Evolutionary conservation across 2,888 invertebrate genomes (phyloP).

Genomic region (Ectemnius cavifrons): DNA sequence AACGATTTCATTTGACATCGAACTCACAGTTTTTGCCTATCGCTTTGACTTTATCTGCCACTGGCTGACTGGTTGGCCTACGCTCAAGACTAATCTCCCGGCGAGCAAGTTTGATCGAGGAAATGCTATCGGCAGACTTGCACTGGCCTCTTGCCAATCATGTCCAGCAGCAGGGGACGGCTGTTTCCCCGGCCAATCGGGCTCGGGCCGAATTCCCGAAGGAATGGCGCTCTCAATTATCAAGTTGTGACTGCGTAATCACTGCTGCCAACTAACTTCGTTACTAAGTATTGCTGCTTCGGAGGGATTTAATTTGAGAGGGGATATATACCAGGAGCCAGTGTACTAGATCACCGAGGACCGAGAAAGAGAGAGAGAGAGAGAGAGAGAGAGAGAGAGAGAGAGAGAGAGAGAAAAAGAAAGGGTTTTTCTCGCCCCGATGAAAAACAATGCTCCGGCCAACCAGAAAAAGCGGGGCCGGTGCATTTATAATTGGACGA

Average conservation of each 20-base stretch:
- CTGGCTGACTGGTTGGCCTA: background rate
- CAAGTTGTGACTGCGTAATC: conserved; percentile 9
- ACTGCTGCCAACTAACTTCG: background rate
- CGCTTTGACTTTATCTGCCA: background rate
- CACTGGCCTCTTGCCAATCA: conserved; percentile 5
- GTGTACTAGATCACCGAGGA: too few species aligned
- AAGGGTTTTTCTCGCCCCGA: too few species aligned
- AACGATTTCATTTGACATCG: too few species aligned
- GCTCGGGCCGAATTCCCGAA: background rate
- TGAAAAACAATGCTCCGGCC: too few species aligned
- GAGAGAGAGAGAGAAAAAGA: too few species aligned
- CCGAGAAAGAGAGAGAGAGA: too few species aligned
- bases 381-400: too few species aligned
- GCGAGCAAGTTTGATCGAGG: background rate
- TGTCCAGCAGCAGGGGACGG: background rate
- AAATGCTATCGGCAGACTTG: background rate
- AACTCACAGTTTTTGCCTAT: too few species aligned
- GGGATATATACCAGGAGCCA: too few species aligned
- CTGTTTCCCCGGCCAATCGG: conserved; percentile 10
- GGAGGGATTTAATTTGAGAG: background rate
- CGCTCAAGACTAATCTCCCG: background rate
- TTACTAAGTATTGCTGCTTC: background rate
- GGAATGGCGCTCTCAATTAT: conserved; percentile 3
- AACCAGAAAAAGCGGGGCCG: too few species aligned
- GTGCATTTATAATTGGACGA: too few species aligned